phyloP scores from a whole-genome alignment of 2,888 invertebrate species.

The Rotaria magnacalcarata region DNA sequence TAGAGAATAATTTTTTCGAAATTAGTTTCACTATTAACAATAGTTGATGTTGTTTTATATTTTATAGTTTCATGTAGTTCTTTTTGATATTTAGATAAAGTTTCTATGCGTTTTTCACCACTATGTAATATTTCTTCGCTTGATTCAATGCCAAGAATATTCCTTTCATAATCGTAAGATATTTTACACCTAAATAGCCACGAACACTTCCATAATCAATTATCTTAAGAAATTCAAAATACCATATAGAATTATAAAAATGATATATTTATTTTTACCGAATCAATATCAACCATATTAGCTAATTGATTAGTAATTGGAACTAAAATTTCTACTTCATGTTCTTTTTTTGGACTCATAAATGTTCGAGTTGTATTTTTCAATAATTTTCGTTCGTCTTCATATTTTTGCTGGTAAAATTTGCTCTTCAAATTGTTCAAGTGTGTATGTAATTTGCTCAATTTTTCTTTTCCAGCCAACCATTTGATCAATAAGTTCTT shows the following conservation, averaged over 20 bases:
- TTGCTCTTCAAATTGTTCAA: neutral
- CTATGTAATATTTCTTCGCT: constrained; percentile 36
- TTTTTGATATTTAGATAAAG: neutral
- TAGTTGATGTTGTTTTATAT: constrained; percentile 33
- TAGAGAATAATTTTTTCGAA: constrained; percentile 37
- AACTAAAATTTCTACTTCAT: neutral
- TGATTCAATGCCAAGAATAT: constrained; percentile 45
- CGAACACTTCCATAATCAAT: constrained; percentile 44
- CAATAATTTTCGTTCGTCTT: neutral
- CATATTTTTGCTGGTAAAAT: neutral
- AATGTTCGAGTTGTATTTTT: neutral
- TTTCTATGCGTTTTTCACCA: neutral
- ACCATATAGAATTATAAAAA: too few species aligned
- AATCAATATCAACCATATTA: neutral
- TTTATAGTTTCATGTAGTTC: neutral
- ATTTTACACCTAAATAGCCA: constrained; percentile 42
- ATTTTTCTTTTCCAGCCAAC: neutral
- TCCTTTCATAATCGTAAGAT: constrained; percentile 38
- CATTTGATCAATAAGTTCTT: neutral
- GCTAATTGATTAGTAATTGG: neutral
- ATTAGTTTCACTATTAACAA: constrained; percentile 40
- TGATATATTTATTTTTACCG: neutral
- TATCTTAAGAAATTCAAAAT: neutral
- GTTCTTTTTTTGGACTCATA: constrained; percentile 16
- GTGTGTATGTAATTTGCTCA: neutral